phyloP scores from a whole-genome alignment of 1,140 invertebrate species.

The Temnothorax curvispinosus region DNA sequence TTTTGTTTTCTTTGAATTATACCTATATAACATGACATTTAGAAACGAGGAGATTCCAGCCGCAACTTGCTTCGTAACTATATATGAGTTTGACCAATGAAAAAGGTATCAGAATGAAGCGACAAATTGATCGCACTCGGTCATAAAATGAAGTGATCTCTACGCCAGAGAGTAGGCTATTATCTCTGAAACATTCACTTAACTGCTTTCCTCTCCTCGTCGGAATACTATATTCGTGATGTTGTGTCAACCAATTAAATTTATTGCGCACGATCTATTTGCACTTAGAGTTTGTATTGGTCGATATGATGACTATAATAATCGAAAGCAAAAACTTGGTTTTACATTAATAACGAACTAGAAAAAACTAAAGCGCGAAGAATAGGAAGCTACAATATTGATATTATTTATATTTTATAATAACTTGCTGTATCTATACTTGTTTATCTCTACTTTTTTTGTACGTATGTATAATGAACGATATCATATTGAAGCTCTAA shows the following conservation, averaged over 20 bases:
- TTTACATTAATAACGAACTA: background rate
- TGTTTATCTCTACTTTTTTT: background rate
- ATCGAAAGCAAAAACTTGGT: background rate
- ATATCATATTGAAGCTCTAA: background rate
- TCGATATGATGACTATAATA: background rate
- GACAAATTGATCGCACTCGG: conserved; percentile 46
- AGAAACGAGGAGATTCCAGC: conserved; percentile 19
- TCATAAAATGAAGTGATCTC: conserved; percentile 49
- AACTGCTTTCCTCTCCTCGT: conserved; percentile 11
- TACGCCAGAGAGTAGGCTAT: conserved; percentile 19
- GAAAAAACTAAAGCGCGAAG: background rate
- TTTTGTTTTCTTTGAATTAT: conserved; percentile 36
- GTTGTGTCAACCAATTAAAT: conserved; percentile 23
- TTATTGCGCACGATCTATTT: conserved; percentile 30
- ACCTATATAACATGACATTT: background rate
- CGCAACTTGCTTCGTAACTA: conserved; percentile 47
- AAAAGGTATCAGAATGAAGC: conserved; percentile 47
- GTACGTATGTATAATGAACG: too few relatives aligned
- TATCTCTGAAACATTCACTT: conserved; percentile 44
- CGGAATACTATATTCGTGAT: background rate
- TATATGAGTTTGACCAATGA: conserved; percentile 40
- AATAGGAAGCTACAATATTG: background rate
- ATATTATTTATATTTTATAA: background rate
- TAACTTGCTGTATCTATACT: background rate
- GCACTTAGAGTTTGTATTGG: conserved; percentile 3